Percentiles rank a stretch among this genome's conserved stretches.
These are phyloP conservation scores for Solea senegalensis DNA, from an alignment of 2,113 vertebrate genomes.

Conservation along the genomic window DNA sequence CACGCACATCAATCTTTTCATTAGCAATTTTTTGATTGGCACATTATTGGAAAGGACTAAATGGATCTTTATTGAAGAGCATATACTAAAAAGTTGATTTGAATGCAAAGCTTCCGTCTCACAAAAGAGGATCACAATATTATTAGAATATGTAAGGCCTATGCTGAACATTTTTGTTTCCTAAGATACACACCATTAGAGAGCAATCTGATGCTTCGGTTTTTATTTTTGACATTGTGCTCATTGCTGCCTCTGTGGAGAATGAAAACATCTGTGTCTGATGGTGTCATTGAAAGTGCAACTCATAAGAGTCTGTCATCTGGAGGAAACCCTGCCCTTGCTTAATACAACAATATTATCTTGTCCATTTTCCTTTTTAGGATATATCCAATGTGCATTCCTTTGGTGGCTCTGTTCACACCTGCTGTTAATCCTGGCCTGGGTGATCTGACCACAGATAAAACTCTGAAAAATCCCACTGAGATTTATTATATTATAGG, in stretches of 20 bases:
- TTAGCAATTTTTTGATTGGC: slow-evolving; percentile 34
- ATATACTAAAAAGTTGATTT: slow-evolving; percentile 40
- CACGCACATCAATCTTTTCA: slow-evolving; percentile 35
- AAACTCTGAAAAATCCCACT: too few relatives aligned
- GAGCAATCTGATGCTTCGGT: not conserved
- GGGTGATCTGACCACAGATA: not conserved
- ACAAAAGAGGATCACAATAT: slow-evolving; percentile 13
- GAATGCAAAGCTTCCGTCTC: slow-evolving; percentile 25
- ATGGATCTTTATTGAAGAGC: slow-evolving; percentile 33
- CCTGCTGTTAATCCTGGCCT: not conserved
- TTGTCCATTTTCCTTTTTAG: not conserved
- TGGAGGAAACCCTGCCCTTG: not conserved
- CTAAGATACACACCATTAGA: not conserved
- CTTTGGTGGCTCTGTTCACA: not conserved
- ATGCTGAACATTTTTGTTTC: not conserved
- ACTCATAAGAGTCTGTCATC: not conserved
- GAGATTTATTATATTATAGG: too few relatives aligned
- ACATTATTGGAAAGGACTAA: slow-evolving; percentile 56
- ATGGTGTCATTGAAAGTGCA: slow-evolving; percentile 20
- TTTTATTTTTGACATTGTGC: not conserved
- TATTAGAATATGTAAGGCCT: not conserved
- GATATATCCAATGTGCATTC: too few relatives aligned
- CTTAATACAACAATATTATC: not conserved
- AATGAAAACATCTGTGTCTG: slow-evolving; percentile 20
- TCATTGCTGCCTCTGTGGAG: not conserved